Conservation (phyloP, 2,797 vertebrate species). For the Diceros bicornis region DNA sequence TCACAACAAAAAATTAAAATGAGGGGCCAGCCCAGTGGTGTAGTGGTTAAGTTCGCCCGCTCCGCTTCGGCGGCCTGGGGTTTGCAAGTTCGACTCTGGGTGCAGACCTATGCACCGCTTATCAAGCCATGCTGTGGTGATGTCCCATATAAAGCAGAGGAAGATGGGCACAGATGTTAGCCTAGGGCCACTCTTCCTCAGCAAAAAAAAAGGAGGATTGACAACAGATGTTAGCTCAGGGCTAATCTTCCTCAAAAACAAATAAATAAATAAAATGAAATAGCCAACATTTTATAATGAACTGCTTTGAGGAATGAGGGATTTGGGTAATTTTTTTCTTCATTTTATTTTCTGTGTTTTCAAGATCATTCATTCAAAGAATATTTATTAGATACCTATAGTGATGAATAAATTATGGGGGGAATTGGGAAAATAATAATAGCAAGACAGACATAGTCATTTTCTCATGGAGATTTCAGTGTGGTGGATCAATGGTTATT, state of each 20-base stretch:
- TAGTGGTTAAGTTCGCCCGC: too few species aligned
- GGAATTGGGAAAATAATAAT: neutral
- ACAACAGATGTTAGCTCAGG: too few species aligned
- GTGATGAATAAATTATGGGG: neutral
- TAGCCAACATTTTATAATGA: neutral
- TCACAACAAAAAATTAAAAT: neutral
- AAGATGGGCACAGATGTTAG: too few species aligned
- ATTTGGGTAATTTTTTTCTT: neutral
- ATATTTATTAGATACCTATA: neutral
- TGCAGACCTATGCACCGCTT: too few species aligned
- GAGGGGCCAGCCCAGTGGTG: too few species aligned
- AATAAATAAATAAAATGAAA: neutral
- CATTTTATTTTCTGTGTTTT: conserved; percentile 45
- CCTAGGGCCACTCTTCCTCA: too few species aligned
- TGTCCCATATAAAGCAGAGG: too few species aligned
- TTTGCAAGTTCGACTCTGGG: too few species aligned
- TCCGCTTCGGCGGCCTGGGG: too few species aligned
- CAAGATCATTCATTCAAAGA: neutral
- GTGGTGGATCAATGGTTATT: neutral
- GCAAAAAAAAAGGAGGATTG: too few species aligned
- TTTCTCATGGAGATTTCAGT: conserved; percentile 4
- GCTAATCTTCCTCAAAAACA: neutral
- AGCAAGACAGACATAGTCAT: neutral
- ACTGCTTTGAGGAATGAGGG: neutral
- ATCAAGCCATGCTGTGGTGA: too few species aligned